Base-by-base conservation (phyloP, 2,113 vertebrate genomes). In the Seriola quinqueradiata region DNA sequence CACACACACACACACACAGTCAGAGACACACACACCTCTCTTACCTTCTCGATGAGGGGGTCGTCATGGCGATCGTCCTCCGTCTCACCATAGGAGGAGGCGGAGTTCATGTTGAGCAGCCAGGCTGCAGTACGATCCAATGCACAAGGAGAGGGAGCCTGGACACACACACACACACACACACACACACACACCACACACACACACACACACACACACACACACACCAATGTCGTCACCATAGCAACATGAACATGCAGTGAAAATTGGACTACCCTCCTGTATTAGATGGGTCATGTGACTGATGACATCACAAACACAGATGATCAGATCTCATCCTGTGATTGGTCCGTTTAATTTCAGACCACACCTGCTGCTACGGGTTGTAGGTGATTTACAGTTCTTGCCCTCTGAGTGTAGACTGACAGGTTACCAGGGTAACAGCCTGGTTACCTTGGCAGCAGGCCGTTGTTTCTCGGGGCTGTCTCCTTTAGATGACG, bases 91-190 rank as follows among this genome's bases (percentile, higher is more conserved):
- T 98, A 98, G 90, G 98, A 97, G 58, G 97, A 95, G 67, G 89
- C 48, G 0, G 93, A 90, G 84, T 99, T 99, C 98, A 99, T 99
- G 95, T 98, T 99, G 94, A 99, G 96, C 89, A 99, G 96, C 98
- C 98, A 99, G 89, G 98, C 98, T 5, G 98, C 98, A 0, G 98
- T 99, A 78, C 98, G 97, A 91, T 99, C 98, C 96, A 99, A 91
- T 52, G 97, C 97, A 92, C 97, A 98, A 83, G 98, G 98, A 87
- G 98, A 99, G 70, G 97, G 97, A 90, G 97, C 98, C 98, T 99
- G 95, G 67, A 95, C 91, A 84, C 91, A 96, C 28, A 28, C 28
- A 28, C 28, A 28, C 28, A 28, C 28, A 28, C 28, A 28, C 28
- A 28, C 28, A 28, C 28, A 28, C 28, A 28, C 28, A 28, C 28